phyloP scores from a whole-genome alignment of 2,113 vertebrate species.

The Mustelus asterias region DNA sequence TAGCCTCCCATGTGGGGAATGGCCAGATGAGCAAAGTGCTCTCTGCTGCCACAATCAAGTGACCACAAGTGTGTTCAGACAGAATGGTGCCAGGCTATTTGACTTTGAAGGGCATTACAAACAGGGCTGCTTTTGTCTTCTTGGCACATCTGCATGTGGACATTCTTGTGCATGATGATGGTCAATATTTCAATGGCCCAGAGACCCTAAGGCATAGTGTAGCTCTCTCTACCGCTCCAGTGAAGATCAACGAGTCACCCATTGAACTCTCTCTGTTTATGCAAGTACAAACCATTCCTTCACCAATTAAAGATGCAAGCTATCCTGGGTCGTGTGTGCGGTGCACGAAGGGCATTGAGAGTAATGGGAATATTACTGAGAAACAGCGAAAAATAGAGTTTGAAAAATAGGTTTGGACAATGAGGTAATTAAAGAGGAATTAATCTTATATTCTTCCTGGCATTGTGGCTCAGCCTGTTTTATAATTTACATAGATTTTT shows the following conservation, averaged over 20 bases:
- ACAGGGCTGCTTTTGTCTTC: no score
- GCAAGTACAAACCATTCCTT: neutral
- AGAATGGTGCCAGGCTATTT: neutral
- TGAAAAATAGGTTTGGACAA: conserved; percentile 5
- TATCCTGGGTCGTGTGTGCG: neutral
- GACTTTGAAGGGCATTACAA: neutral
- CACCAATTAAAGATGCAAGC: neutral
- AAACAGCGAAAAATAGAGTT: neutral
- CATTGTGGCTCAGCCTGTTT: neutral
- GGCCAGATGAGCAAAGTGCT: neutral
- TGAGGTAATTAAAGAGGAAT: conserved; percentile 19
- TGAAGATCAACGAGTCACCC: neutral
- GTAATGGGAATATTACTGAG: neutral
- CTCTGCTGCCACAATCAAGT: neutral
- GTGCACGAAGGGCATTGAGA: neutral
- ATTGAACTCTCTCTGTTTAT: neutral
- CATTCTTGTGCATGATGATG: neutral
- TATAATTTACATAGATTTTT: conserved; percentile 30
- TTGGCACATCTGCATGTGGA: neutral
- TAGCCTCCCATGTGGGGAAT: neutral
- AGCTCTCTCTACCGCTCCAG: neutral
- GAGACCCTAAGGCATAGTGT: no score
- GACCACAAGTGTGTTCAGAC: neutral
- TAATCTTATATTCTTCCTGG: conserved; percentile 22
- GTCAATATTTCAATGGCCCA: neutral